These are phyloP conservation scores for Rhyacophila brunnea DNA, from an alignment of 1,140 invertebrate genomes.

Conservation along the genomic window DNA sequence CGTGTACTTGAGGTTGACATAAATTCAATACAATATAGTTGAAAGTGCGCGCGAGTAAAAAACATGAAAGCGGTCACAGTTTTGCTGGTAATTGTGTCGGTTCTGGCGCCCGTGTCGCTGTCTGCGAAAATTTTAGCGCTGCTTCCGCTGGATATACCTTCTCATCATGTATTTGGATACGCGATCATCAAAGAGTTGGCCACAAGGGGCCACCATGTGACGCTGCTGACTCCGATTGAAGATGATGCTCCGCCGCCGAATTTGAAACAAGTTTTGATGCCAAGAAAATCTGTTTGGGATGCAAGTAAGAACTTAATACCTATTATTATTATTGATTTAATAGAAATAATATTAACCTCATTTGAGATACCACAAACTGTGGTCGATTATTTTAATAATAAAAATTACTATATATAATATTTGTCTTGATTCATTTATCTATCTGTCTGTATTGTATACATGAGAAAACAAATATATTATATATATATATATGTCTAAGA, in stretches of 20 bases:
- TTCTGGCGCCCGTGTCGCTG: not conserved
- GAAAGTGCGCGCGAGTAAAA: not conserved
- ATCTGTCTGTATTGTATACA: no score
- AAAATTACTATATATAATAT: no score
- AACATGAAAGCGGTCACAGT: conserved; percentile 2
- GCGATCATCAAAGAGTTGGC: conserved; percentile 26
- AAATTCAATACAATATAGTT: not conserved
- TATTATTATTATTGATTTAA: no score
- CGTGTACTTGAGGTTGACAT: no score
- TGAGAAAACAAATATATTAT: no score
- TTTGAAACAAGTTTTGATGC: conserved; percentile 24
- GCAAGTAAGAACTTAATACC: no score
- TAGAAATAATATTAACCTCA: no score
- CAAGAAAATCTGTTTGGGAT: conserved; percentile 21
- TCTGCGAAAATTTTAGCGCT: conserved; percentile 23
- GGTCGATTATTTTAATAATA: no score
- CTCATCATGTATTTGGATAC: conserved; percentile 23
- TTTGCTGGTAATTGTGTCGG: conserved; percentile 1
- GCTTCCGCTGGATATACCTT: conserved; percentile 25
- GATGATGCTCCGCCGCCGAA: conserved; percentile 13
- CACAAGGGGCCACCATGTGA: conserved; percentile 23
- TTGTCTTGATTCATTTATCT: no score
- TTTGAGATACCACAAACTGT: no score
- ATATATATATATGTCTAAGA: no score
- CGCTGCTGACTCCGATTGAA: conserved; percentile 22